These are phyloP conservation scores for Tetragonisca angustula DNA, from an alignment of 2,888 invertebrate species.

Conservation along the genomic window DNA sequence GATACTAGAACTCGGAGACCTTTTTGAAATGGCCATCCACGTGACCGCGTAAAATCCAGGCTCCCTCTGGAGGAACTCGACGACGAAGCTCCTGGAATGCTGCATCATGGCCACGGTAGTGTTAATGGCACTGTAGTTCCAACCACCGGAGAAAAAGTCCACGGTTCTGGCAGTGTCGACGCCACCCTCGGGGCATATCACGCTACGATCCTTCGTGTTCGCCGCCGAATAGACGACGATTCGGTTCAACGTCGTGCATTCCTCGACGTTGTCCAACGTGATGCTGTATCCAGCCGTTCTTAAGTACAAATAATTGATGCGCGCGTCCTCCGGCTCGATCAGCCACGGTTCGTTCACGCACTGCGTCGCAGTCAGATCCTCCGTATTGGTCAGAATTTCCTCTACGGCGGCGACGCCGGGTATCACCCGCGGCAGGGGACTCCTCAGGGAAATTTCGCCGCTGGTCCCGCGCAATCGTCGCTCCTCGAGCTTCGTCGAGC, in stretches of 20 bases:
- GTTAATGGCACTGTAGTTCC: slow-evolving; percentile 84
- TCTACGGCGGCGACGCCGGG: slow-evolving; percentile 74
- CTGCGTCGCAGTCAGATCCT: slow-evolving; percentile 81
- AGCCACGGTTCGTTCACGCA: slow-evolving; percentile 92
- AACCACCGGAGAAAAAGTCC: slow-evolving; percentile 90
- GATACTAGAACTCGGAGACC: slow-evolving; percentile 83
- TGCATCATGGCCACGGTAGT: slow-evolving; percentile 74
- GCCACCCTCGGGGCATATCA: slow-evolving; percentile 88
- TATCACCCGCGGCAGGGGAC: slow-evolving; percentile 85
- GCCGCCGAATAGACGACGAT: slow-evolving; percentile 90
- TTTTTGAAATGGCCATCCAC: slow-evolving; percentile 92
- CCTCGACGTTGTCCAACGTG: slow-evolving; percentile 81
- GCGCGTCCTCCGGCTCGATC: slow-evolving; percentile 90
- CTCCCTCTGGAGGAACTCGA: slow-evolving; percentile 91
- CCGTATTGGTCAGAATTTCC: slow-evolving; percentile 74
- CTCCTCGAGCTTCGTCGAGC: slow-evolving; percentile 88
- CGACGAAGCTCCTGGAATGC: slow-evolving; percentile 89
- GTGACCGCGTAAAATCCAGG: slow-evolving; percentile 90
- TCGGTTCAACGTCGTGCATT: slow-evolving; percentile 89
- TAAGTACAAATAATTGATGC: slow-evolving; percentile 89
- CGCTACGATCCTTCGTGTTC: slow-evolving; percentile 87
- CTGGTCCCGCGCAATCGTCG: slow-evolving; percentile 89
- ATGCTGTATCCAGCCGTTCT: slow-evolving; percentile 89
- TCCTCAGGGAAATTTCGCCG: slow-evolving; percentile 89
- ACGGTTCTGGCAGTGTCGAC: slow-evolving; percentile 82